Evolutionary conservation across 2,113 vertebrate genomes (phyloP).

Genomic region (Ceyx cyanopectus): DNA sequence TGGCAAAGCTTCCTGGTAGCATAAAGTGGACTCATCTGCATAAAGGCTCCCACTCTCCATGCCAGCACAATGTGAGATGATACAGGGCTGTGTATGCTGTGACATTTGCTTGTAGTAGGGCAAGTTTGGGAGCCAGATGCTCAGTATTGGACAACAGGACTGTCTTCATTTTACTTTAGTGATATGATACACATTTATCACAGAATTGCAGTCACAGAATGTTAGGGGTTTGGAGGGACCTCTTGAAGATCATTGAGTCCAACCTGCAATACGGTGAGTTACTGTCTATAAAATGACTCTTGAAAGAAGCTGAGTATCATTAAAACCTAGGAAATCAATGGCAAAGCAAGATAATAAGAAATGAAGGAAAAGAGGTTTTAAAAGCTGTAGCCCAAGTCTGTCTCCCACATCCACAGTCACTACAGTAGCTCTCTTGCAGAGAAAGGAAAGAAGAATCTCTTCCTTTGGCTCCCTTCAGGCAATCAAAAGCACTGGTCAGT

Average conservation of each 20-base stretch:
- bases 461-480: neutral
- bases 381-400: neutral
- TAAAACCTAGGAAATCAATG: neutral
- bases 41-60: neutral
- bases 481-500: neutral
- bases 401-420: neutral
- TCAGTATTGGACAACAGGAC: rapidly evolving
- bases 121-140: neutral
- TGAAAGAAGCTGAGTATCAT: neutral
- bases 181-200: neutral
- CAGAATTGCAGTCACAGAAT: no score
- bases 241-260: no score
- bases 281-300: neutral
- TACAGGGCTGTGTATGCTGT: neutral
- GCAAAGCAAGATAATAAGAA: neutral
- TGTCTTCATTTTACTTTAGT: neutral
- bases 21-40: neutral
- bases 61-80: neutral
- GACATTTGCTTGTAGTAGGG: rapidly evolving
- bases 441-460: neutral
- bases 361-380: neutral
- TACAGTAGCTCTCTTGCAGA: neutral
- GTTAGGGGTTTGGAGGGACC: no score
- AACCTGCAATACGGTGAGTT: neutral
- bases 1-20: neutral